Percentiles rank a stretch among this genome's conserved stretches.
Evolutionary conservation across 1,140 invertebrate species (phyloP).

Genomic region (Zaprionus africanus): DNA sequence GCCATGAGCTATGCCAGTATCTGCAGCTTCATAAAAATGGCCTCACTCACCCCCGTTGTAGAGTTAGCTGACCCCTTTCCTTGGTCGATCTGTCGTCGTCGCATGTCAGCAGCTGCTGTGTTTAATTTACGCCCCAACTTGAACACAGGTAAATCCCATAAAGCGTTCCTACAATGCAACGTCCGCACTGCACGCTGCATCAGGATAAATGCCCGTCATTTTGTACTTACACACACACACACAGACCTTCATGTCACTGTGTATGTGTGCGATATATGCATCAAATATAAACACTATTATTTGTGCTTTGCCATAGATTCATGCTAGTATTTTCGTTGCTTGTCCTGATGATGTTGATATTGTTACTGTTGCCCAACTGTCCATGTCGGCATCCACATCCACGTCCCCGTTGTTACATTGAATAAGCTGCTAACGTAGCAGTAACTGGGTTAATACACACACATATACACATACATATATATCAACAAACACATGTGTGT

Average conservation of each 20-base stretch:
- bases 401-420: conserved; percentile 43
- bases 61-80: background rate
- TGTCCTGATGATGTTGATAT: conserved; percentile 41
- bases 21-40: conserved; percentile 57
- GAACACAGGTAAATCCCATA: conserved; percentile 75
- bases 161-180: conserved; percentile 63
- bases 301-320: conserved; percentile 55
- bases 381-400: conserved; percentile 13
- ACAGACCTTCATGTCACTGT: conserved; percentile 21
- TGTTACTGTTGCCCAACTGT: conserved; percentile 35
- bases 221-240: conserved; percentile 22
- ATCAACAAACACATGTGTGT: background rate
- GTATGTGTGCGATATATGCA: conserved; percentile 48
- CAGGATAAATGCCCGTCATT: conserved; percentile 63
- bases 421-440: conserved; percentile 58
- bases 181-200: conserved; percentile 48
- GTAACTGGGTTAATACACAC: conserved; percentile 65
- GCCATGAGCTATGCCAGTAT: conserved; percentile 28
- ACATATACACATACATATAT: conserved; percentile 21
- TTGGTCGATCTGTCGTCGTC: conserved; percentile 59
- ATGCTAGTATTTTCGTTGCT: conserved; percentile 21
- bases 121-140: conserved; percentile 68
- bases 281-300: conserved; percentile 75
- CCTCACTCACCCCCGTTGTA: conserved; percentile 13
- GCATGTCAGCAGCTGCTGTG: conserved; percentile 75